Base-by-base conservation (phyloP, 1,140 invertebrate genomes). In the Maniola jurtina region DNA sequence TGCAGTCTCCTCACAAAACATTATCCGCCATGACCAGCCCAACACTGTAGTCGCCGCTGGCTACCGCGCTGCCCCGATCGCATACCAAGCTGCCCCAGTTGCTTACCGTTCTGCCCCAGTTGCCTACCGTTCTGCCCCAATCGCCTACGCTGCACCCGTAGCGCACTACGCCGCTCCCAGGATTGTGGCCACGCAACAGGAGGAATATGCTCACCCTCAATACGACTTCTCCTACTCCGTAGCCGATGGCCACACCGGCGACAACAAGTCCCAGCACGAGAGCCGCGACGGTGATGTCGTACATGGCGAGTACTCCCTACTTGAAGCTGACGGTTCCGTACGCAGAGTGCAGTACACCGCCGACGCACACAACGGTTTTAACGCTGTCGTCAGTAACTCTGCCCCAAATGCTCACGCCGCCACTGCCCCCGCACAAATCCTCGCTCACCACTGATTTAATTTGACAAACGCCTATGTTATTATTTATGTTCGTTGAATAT, bases 341-440 rank as follows among this genome's bases (percentile, higher is more conserved):
- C 81, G 92, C 64, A 91, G 82, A 50, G 91, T 92, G 14, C 79
- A 89, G 62, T 92, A 92, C 83, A 86, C 88, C 65, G 91, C 91
- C n/a, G 92, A 92, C 73, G 84, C 83, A 63, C 89, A 91, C 79
- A 89, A 83, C 71, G 91, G 82, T n/a, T 93, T 93, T 84, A 93
- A 93, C 77, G 92, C 92, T 10, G 90, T 92, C 5, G 92, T 93
- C 16, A 88, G 88, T 70, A 90, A 92, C 83, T 90, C 91, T 14
- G 91, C 90, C 11, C 91, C 91, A n/a, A 13, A 11, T 11, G 42
- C 6, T 3, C 16, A 50, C 16, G 14, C 48, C 10, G 48, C 48
- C 6, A 5, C 42, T 8, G 42, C 42, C 42, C 48, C 48, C 14
- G 15, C 48, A 9, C 48, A 25, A 4, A 7, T 50, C 15, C 48